These are phyloP conservation scores for Chionis minor DNA, from an alignment of 2,113 vertebrate genomes.

Conservation along the genomic window DNA sequence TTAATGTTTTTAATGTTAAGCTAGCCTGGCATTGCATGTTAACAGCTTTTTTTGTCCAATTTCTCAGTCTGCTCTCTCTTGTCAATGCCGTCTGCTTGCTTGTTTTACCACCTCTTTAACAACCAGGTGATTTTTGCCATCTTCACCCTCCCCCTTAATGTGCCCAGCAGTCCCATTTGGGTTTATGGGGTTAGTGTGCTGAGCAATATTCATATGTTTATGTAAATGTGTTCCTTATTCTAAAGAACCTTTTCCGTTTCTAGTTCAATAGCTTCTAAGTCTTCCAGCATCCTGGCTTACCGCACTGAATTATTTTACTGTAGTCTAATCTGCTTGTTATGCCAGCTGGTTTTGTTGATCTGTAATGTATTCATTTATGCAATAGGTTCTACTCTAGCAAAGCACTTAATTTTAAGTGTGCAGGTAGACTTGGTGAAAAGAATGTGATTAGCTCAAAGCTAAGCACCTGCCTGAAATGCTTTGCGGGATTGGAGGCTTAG, in stretches of 20 bases:
- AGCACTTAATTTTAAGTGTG: neutral
- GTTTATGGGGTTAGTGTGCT: slow-evolving; percentile 1
- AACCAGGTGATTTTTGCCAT: slow-evolving; percentile 18
- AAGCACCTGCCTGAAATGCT: slow-evolving; percentile 25
- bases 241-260: neutral
- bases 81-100: slow-evolving; percentile 25
- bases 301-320: neutral
- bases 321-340: neutral
- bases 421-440: slow-evolving; percentile 22
- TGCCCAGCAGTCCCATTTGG: neutral
- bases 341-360: slow-evolving; percentile 29
- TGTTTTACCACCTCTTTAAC: neutral
- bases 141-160: neutral
- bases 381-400: neutral
- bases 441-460: slow-evolving; percentile 28
- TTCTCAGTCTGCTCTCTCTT: neutral
- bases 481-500: slow-evolving; percentile 2
- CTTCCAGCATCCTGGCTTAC: neutral
- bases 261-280: neutral
- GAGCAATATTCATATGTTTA: neutral
- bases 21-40: neutral
- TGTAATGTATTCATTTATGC: slow-evolving; percentile 15
- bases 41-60: slow-evolving; percentile 8
- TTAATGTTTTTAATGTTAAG: neutral
- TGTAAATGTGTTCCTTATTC: neutral